Base-by-base conservation (phyloP, 2,113 vertebrate genomes). In the Prochilodus magdalenae region DNA sequence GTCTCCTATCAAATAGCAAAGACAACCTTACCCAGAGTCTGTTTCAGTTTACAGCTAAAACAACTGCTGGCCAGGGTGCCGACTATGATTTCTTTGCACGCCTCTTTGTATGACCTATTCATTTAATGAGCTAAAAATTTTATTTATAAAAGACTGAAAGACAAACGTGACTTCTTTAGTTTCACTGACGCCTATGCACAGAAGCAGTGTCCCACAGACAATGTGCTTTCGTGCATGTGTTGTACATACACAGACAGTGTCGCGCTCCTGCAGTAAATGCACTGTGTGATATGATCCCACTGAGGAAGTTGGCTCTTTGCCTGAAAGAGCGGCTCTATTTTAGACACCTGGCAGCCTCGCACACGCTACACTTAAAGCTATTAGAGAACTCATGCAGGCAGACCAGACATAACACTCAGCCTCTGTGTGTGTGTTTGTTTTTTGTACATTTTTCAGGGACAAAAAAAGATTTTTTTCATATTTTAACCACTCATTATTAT, bases 271-370 rank as follows among this genome's bases (percentile, higher is more conserved):
- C n/a, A 40, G 70, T 77, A 86, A 86, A 77, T 80, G 69, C 76
- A 76, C 72, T 26, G 51, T 75, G 82, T 80, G 80, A 84, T 69
- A 76, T 65, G 75, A 87, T 82, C 76, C 83, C 83, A 77, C 40
- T 44, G 77, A 76, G 84, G 77, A 71, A 66, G 36, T 36, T n/a
- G 77, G 84, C 77, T 71, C 2, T 77, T 79, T 53, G 70, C 63
- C 73, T 84, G 73, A 80, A 91, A 90, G 79, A 88, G 87, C 90
- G 86, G 83, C 89, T 83, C 89, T 91, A 62, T 62, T n/a, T n/a
- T 73, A 74, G 77, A 83, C 85, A 86, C 85, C 81, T 86, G 85
- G 85, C 81, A 86, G 88, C 88, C 87, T 90, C 75, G 70, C 59
- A 59, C 74, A 67, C 80, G 60, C 57, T 63, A 73, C 57, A 73